Percentiles rank a stretch among this genome's conserved stretches.
Conservation (phyloP, 64 coral and sea anemone genomes). For the Catalaphyllia jardinei region DNA sequence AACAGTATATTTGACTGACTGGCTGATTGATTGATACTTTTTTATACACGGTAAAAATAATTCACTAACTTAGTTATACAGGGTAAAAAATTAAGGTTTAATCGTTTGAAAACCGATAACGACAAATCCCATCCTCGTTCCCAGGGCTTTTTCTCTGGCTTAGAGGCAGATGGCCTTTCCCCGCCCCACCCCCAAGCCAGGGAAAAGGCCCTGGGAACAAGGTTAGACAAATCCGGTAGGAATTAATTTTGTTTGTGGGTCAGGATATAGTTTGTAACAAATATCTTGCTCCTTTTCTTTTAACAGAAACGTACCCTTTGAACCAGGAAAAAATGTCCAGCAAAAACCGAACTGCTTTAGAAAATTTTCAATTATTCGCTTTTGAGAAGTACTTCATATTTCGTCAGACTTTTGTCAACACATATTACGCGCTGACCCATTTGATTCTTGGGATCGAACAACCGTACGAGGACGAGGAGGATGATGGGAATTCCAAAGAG, state of each 20-base stretch:
- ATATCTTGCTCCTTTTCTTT: neutral
- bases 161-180: too few relatives aligned
- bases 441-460: slow-evolving; percentile 48
- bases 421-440: slow-evolving; percentile 54
- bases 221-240: too few relatives aligned
- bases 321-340: neutral
- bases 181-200: neutral
- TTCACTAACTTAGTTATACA: too few relatives aligned
- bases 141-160: too few relatives aligned
- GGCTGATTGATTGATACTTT: too few relatives aligned
- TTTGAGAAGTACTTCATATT: slow-evolving; percentile 44
- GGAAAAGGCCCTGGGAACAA: neutral
- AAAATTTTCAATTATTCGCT: slow-evolving; percentile 5
- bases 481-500: neutral
- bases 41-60: too few relatives aligned
- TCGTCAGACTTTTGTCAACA: slow-evolving; percentile 33
- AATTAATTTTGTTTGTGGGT: too few relatives aligned
- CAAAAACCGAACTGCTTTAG: neutral
- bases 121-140: too few relatives aligned
- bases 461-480: slow-evolving; percentile 4
- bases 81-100: too few relatives aligned
- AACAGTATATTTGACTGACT: neutral
- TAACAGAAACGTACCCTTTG: slow-evolving; percentile 29
- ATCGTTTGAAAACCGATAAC: too few relatives aligned
- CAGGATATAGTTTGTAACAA: neutral